Percentiles rank a stretch among this genome's conserved stretches.
phyloP scores from a whole-genome alignment of 2,797 vertebrate genomes.

The Hyperoplus immaculatus region DNA sequence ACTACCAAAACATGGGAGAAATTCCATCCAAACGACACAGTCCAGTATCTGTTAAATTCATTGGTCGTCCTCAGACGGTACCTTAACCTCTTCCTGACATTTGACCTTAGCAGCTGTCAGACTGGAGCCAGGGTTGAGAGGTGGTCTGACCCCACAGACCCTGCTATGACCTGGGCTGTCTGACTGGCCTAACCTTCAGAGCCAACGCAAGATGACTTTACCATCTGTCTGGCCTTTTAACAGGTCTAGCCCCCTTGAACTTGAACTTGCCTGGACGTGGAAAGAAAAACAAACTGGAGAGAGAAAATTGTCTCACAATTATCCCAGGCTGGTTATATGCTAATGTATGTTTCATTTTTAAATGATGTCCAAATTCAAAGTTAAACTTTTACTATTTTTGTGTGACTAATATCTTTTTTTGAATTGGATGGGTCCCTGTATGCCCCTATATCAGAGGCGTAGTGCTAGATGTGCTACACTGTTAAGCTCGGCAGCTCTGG shows the following conservation, averaged over 20 bases:
- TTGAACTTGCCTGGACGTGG: conserved; percentile 77
- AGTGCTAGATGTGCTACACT: conserved; percentile 24
- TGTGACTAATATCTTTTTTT: too few species aligned
- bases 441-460: conserved; percentile 26
- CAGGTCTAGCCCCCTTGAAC: conserved; percentile 79
- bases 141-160: conserved; percentile 70
- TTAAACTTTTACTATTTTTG: background rate
- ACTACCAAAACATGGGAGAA: conserved; percentile 15
- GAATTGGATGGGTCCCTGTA: background rate
- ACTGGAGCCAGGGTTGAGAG: conserved; percentile 72
- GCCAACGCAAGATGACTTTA: conserved; percentile 74
- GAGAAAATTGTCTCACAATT: conserved; percentile 39
- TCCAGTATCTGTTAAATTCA: conserved; percentile 61
- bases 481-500: conserved; percentile 27
- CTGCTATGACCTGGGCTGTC: conserved; percentile 73
- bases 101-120: conserved; percentile 80
- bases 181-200: conserved; percentile 74
- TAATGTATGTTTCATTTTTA: conserved; percentile 33
- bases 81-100: conserved; percentile 64
- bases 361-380: conserved; percentile 6
- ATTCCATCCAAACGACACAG: conserved; percentile 28
- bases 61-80: conserved; percentile 59
- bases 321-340: conserved; percentile 7
- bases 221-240: conserved; percentile 78
- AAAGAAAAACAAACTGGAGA: conserved; percentile 25